These are phyloP conservation scores for Scomber colias DNA, from an alignment of 2,113 vertebrate species.

Conservation along the genomic window DNA sequence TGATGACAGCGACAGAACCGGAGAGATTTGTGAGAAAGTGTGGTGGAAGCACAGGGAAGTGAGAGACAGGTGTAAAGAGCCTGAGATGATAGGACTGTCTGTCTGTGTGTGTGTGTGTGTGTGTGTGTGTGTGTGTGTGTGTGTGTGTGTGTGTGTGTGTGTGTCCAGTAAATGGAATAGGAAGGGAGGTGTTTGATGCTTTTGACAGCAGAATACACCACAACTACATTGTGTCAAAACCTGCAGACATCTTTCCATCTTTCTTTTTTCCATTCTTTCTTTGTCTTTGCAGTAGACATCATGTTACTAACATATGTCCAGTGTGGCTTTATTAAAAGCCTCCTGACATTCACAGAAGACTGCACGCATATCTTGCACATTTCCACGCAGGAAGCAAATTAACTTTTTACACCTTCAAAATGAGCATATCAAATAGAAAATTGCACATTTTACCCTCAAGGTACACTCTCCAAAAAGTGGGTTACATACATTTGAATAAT, in stretches of 20 bases:
- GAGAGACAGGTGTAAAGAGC: slow-evolving; percentile 49
- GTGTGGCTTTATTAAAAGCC: slow-evolving; percentile 23
- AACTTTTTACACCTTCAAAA: slow-evolving; percentile 41
- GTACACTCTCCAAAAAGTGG: slow-evolving; percentile 45
- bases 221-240: background rate
- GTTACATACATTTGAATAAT: slow-evolving; percentile 63
- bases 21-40: slow-evolving; percentile 36
- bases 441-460: slow-evolving; percentile 38
- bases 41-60: slow-evolving; percentile 1
- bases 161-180: slow-evolving; percentile 38
- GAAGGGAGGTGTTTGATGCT: slow-evolving; percentile 48
- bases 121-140: slow-evolving; percentile 7
- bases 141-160: background rate
- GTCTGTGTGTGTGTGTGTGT: slow-evolving; percentile 33
- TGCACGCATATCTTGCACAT: slow-evolving; percentile 24
- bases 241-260: slow-evolving; percentile 10
- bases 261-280: slow-evolving; percentile 3
- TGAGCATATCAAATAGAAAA: slow-evolving; percentile 58
- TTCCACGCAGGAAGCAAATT: slow-evolving; percentile 20
- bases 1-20: slow-evolving; percentile 31
- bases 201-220: slow-evolving; percentile 34
- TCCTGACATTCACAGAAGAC: slow-evolving; percentile 50
- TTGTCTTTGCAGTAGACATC: background rate
- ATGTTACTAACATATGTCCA: background rate
- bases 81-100: slow-evolving; percentile 16